These are phyloP conservation scores for Synergus gifuensis DNA, from an alignment of 2,888 invertebrate genomes.

Conservation along the genomic window DNA sequence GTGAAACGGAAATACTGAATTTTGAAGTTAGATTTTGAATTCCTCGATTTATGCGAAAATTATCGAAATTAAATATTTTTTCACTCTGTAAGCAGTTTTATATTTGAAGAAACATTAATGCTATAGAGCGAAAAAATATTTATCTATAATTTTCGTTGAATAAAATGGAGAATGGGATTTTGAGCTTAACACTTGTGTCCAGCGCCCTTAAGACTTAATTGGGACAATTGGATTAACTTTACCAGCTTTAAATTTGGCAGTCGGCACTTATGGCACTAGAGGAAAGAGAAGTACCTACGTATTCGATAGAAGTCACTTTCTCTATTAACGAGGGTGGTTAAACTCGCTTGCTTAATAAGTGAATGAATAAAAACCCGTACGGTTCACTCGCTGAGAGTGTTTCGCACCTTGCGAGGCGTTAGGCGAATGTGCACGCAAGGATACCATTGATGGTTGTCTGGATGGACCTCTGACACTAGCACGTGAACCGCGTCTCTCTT, in stretches of 20 bases:
- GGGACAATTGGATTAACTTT: neutral
- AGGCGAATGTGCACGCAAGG: conserved; percentile 89
- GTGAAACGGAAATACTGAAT: too few relatives aligned
- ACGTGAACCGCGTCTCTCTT: conserved; percentile 89
- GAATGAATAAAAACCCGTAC: conserved; percentile 76
- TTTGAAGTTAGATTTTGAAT: too few relatives aligned
- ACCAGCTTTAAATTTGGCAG: neutral
- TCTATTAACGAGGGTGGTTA: conserved; percentile 47
- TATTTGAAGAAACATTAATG: too few relatives aligned
- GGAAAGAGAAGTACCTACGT: conserved; percentile 55
- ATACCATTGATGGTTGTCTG: conserved; percentile 91
- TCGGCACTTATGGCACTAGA: conserved; percentile 44
- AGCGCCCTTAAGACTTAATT: too few relatives aligned
- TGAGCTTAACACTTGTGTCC: too few relatives aligned
- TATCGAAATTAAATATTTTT: too few relatives aligned
- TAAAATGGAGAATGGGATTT: too few relatives aligned
- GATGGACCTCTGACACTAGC: conserved; percentile 90
- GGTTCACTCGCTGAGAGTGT: conserved; percentile 76
- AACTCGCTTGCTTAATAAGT: conserved; percentile 75
- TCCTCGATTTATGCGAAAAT: too few relatives aligned
- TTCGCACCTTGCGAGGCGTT: conserved; percentile 83
- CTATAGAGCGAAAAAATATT: too few relatives aligned
- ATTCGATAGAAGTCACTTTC: conserved; percentile 57
- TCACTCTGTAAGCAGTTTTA: too few relatives aligned
- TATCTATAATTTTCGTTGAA: too few relatives aligned